Conservation (phyloP, 1,140 invertebrate genomes). For the Sinonovacula constricta region DNA sequence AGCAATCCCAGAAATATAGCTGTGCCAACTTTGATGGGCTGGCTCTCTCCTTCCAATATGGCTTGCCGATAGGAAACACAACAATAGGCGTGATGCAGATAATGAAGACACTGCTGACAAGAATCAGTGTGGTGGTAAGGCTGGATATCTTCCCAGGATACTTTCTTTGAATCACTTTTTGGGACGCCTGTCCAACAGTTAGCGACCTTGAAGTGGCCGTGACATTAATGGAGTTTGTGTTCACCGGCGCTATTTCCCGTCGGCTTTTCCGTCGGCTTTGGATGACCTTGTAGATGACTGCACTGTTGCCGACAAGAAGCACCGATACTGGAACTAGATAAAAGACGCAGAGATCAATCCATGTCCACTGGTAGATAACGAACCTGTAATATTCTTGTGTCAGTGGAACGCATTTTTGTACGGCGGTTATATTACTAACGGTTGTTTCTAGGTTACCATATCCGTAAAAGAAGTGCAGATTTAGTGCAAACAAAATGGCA, state of each 20-base stretch:
- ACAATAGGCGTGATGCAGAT: constrained; percentile 35
- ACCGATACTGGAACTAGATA: constrained; percentile 26
- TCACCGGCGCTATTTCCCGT: background rate
- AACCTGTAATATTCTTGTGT: constrained; percentile 10
- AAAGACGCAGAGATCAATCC: constrained; percentile 43
- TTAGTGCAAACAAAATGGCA: background rate
- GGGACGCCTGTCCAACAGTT: too few species aligned
- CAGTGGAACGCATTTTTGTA: constrained; percentile 15
- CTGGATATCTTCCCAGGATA: background rate
- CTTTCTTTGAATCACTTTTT: background rate
- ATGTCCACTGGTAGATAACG: constrained; percentile 28
- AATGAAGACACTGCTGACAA: constrained; percentile 26
- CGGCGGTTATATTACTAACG: background rate
- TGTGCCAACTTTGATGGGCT: constrained; percentile 12
- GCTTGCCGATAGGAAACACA: constrained; percentile 32
- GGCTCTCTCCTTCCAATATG: constrained; percentile 18
- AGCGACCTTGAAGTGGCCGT: too few species aligned
- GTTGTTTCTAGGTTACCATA: background rate
- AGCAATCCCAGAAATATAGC: constrained; percentile 9
- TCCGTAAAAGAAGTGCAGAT: constrained; percentile 41
- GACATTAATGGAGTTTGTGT: background rate
- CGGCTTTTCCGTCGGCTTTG: background rate
- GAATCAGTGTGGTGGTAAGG: constrained; percentile 22
- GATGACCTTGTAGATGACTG: constrained; percentile 35
- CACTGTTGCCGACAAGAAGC: constrained; percentile 32